Evolutionary conservation across 2,888 invertebrate genomes (phyloP), one percentile per base, ranked within the genome.

Genomic region (Dermolepida albohirtum): DNA sequence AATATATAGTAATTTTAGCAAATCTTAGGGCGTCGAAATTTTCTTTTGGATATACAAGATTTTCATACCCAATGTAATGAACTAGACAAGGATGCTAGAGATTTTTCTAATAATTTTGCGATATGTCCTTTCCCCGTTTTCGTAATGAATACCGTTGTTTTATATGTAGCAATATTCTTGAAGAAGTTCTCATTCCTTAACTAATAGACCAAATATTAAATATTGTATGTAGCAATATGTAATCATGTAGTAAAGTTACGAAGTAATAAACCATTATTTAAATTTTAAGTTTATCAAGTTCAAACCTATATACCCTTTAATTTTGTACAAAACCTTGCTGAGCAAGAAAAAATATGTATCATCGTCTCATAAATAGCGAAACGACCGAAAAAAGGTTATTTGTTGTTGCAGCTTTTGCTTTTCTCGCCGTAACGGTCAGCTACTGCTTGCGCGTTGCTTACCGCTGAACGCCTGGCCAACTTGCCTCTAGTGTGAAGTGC

Each of bases 401-500:
- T 49, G 59, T 47, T 47, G 43, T 43, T 41, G 55, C 55, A 34
- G 54, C 40, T 54, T 17, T 16, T 40, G 44, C 59, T 47, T 34
- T 34, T 34, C 34, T 34, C 8, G 6, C 14, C 47, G 47, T 62
- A 27, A 29, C 57, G 27, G 14, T 29, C 27, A 7, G 41, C n/a
- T 22, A 11, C 40, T 17, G 40, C 41, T 16, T 11, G 54, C 16
- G 14, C 5, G 47, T 47, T 34, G 29, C 59, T 47, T 62, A 47
- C 49, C 49, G 44, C 57, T 34, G 34, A 34, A 34, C 22, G 39
- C 40, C 39, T 17, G 16, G 17, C 41, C 14, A 27, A 22, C 22
- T 6, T 29, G 27, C 10, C 14, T 17, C 10, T 49, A 47, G 59
- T 49, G 74, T 75, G 68, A 69, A 67, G 69, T 67, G 66, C 34